phyloP scores from a whole-genome alignment of 1,140 invertebrate genomes.

The Drosophila saltans region DNA sequence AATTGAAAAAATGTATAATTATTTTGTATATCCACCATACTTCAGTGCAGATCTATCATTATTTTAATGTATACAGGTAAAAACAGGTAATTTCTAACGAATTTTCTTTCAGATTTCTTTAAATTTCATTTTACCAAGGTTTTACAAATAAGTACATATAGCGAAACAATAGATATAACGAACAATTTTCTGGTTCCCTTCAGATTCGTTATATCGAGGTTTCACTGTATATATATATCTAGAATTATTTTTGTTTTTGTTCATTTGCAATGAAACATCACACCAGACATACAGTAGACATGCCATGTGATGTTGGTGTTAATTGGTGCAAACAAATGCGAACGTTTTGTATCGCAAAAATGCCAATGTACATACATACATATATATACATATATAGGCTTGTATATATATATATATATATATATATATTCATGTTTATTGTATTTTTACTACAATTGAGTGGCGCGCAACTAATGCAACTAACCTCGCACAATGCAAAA shows the following conservation, averaged over 20 bases:
- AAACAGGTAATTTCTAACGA: too few species aligned
- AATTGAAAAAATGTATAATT: too few species aligned
- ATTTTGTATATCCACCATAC: too few species aligned
- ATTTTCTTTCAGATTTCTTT: too few species aligned
- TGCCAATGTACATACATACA: conserved; percentile 33
- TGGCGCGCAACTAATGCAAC: conserved; percentile 48
- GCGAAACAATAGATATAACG: too few species aligned
- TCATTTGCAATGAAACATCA: conserved; percentile 47
- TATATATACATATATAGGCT: neutral
- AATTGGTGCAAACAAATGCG: conserved; percentile 63
- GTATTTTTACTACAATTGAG: conserved; percentile 9
- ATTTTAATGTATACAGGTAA: too few species aligned
- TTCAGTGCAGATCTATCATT: too few species aligned
- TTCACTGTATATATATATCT: conserved; percentile 24
- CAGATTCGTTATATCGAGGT: too few species aligned
- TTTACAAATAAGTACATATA: too few species aligned
- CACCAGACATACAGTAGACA: conserved; percentile 17
- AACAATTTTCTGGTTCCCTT: too few species aligned
- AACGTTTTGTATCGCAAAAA: conserved; percentile 31
- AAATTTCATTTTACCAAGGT: too few species aligned
- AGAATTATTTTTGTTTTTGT: neutral
- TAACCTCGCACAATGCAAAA: conserved; percentile 67
- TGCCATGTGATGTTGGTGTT: conserved; percentile 48
- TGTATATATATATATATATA: neutral
- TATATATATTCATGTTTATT: neutral